Evolutionary conservation across 2,797 vertebrate genomes (phyloP), one percentile per base, ranked within the genome.

Genomic region (Scomberomorus guttatus): DNA sequence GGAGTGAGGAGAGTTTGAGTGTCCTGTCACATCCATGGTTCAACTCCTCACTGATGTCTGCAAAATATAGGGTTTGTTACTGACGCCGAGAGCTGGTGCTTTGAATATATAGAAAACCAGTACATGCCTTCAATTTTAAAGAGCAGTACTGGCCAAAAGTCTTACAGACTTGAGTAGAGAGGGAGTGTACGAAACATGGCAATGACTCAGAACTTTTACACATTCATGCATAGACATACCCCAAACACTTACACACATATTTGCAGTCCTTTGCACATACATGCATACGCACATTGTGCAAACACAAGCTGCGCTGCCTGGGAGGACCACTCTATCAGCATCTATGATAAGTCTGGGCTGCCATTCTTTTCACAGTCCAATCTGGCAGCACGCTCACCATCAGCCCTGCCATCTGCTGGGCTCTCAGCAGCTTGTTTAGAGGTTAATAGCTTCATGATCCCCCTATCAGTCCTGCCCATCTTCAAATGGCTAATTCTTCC

Each of bases 391-490:
- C 27, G n/a, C 78, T 90, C 77, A 64, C 91, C 90, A 92, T 92
- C 91, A 90, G 89, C 80, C 81, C 84, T 9, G 72, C 92, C 93
- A 93, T 94, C 94, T 94, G 93, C 92, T 87, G 87, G 85, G 87
- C 88, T 89, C 89, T 91, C 90, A 91, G 92, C 92, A 92, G 92
- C 90, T 90, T 93, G 94, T 94, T 94, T 89, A 81, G 92, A 93
- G 94, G 94, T 94, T 94, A 94, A 94, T 94, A 91, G 93, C 93
- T 91, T 90, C 90, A 91, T 92, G 94, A 93, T 93, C 90, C 84
- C 87, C 79, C 90, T 93, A 93, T 94, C 93, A 88, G 88, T 86
- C 87, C 90, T 87, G 89, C 89, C 90, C 92, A 90, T 93, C 92
- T 90, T 93, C 85, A 93, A 92, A 92, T 90, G 84, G 83, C 90